Conservation (phyloP, 1,140 invertebrate genomes). For the Eriosoma lanigerum region DNA sequence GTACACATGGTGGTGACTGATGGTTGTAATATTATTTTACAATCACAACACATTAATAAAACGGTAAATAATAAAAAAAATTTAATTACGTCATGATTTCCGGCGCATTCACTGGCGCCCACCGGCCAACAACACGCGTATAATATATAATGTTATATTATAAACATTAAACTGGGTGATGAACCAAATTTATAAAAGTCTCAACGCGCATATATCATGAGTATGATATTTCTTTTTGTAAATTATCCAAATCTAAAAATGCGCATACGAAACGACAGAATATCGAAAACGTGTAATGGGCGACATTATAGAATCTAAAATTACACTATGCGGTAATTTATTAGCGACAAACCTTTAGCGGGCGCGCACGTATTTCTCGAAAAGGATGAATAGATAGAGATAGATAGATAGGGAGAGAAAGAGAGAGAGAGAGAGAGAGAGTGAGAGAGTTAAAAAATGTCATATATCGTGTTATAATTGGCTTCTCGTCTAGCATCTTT, state of each 20-base stretch:
- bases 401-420: no score
- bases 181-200: neutral
- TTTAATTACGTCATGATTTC: constrained; percentile 11
- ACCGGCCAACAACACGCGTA: neutral
- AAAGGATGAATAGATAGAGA: neutral
- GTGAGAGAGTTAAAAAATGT: no score
- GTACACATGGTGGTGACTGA: no score
- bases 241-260: constrained; percentile 33
- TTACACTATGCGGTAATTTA: constrained; percentile 11
- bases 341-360: neutral
- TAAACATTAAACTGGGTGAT: neutral
- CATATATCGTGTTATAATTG: neutral
- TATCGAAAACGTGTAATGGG: constrained; percentile 25
- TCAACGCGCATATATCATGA: neutral
- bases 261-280: neutral
- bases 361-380: neutral
- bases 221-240: constrained; percentile 18
- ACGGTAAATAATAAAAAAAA: no score
- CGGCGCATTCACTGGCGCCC: neutral
- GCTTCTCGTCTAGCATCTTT: neutral
- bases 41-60: no score
- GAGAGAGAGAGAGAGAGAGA: no score
- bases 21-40: no score
- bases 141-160: neutral
- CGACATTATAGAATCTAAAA: constrained; percentile 18